phyloP scores from a whole-genome alignment of 2,113 vertebrate genomes.

The Cacatua alba region DNA sequence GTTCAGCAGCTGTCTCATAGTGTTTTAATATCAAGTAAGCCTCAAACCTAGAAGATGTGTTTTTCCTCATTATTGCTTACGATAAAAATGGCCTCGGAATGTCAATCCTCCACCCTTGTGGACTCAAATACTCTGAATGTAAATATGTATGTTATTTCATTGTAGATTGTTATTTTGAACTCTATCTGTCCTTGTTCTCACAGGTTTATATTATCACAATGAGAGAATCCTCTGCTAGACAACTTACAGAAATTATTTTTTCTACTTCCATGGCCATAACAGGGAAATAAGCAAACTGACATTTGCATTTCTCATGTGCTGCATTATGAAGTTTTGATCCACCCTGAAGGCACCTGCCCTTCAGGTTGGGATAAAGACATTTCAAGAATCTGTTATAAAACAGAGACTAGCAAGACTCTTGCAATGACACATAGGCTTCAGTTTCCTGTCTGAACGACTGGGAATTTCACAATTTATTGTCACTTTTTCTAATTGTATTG shows the following conservation, averaged over 20 bases:
- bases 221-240: neutral
- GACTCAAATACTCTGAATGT: neutral
- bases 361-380: conserved; percentile 41
- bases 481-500: neutral
- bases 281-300: conserved; percentile 56
- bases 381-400: neutral
- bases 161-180: conserved; percentile 46
- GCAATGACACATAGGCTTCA: neutral
- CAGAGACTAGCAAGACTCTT: neutral
- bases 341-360: conserved; percentile 39
- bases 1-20: neutral
- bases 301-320: conserved; percentile 65
- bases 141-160: conserved; percentile 31
- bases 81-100: neutral
- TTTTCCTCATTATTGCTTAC: neutral
- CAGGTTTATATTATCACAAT: conserved; percentile 18
- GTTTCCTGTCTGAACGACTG: neutral
- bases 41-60: neutral
- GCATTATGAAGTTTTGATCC: conserved; percentile 44
- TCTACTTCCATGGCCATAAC: neutral
- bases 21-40: neutral
- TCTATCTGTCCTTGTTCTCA: conserved; percentile 6
- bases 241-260: conserved; percentile 31
- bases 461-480: neutral
- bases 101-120: neutral